phyloP scores from a whole-genome alignment of 2,888 invertebrate genomes.

The Drosophila mayaguana region DNA sequence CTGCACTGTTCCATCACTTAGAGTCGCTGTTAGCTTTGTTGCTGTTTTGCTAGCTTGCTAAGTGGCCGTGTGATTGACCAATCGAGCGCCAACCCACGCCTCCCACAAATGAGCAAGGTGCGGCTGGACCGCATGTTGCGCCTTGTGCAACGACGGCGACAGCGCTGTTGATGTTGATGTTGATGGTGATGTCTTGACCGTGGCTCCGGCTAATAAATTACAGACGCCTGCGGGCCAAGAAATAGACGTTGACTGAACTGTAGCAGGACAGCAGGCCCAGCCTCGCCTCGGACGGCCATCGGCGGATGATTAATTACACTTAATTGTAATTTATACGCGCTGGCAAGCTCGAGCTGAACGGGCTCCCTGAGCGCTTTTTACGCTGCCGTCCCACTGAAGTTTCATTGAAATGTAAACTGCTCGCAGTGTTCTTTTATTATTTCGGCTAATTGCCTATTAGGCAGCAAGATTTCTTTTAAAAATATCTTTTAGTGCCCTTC shows the following conservation, averaged over 20 bases:
- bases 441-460: slow-evolving; percentile 69
- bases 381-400: slow-evolving; percentile 39
- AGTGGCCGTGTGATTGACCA: slow-evolving; percentile 62
- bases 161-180: slow-evolving; percentile 37
- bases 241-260: slow-evolving; percentile 15
- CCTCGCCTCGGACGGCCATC: slow-evolving; percentile 8
- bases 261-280: neutral
- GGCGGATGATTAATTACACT: slow-evolving; percentile 75
- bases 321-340: slow-evolving; percentile 75
- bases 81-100: slow-evolving; percentile 27
- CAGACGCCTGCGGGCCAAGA: slow-evolving; percentile 19
- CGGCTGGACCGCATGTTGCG: slow-evolving; percentile 70
- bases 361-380: slow-evolving; percentile 14
- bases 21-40: slow-evolving; percentile 7
- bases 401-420: slow-evolving; percentile 62
- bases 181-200: slow-evolving; percentile 53
- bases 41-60: slow-evolving; percentile 38
- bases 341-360: slow-evolving; percentile 32
- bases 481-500: slow-evolving; percentile 34
- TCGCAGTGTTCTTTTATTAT: slow-evolving; percentile 32
- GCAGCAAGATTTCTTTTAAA: slow-evolving; percentile 51
- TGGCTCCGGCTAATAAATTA: slow-evolving; percentile 53
- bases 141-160: slow-evolving; percentile 56
- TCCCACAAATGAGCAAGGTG: slow-evolving; percentile 34
- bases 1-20: slow-evolving; percentile 23